Evolutionary conservation across 1,140 invertebrate genomes (phyloP).

Genomic region (Asobara japonica): DNA sequence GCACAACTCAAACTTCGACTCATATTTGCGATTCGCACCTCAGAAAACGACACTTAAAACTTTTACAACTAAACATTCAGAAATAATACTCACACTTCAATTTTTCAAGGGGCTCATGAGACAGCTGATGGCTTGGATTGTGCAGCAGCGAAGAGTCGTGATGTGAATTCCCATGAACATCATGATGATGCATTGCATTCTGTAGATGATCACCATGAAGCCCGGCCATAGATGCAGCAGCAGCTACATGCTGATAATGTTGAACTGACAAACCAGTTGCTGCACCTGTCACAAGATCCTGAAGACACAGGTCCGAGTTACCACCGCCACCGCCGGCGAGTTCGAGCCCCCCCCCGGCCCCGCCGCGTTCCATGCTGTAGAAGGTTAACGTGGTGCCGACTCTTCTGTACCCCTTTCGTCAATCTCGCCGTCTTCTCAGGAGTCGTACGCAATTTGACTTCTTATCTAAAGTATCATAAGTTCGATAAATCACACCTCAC

Average conservation of each 20-base stretch:
- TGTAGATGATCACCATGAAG: constrained; percentile 65
- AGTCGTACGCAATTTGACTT: background rate
- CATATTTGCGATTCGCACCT: constrained; percentile 18
- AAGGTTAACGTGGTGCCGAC: constrained; percentile 66
- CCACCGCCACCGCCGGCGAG: constrained; percentile 68
- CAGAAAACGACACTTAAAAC: background rate
- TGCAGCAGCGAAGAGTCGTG: constrained; percentile 68
- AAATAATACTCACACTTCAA: constrained; percentile 77
- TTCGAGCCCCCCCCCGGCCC: constrained; percentile 65
- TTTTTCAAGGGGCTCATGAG: constrained; percentile 83
- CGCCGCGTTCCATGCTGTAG: constrained; percentile 65
- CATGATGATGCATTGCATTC: constrained; percentile 69
- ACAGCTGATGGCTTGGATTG: constrained; percentile 65
- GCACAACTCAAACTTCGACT: background rate
- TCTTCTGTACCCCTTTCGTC: constrained; percentile 37
- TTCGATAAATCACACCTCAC: background rate
- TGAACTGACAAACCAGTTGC: constrained; percentile 60
- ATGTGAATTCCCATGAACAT: constrained; percentile 69
- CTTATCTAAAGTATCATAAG: background rate
- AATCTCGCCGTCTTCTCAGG: background rate
- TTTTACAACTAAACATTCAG: background rate
- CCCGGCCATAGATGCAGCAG: constrained; percentile 73
- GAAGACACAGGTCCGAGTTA: constrained; percentile 75
- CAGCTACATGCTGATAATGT: constrained; percentile 72
- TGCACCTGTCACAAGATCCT: constrained; percentile 73